Conservation (phyloP, 2,888 invertebrate species). For the Entomobrya multifasciata region DNA sequence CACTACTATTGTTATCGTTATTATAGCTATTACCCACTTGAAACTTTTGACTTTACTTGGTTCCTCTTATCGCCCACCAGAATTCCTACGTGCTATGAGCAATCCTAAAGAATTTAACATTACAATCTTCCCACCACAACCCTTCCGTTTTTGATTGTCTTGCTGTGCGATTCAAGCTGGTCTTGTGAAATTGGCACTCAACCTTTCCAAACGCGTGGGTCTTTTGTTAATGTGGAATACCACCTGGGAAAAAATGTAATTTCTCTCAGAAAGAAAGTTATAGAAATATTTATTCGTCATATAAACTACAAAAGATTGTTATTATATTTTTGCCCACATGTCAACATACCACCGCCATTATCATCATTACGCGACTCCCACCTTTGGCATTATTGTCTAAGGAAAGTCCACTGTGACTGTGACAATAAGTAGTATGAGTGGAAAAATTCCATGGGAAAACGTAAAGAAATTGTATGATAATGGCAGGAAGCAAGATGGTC, state of each 20-base stretch:
- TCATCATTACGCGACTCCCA: too few species aligned
- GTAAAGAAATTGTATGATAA: too few species aligned
- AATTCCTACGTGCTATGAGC: not conserved
- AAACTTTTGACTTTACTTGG: conserved; percentile 10
- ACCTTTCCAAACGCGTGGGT: too few species aligned
- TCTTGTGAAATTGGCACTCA: too few species aligned
- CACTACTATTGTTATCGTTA: conserved; percentile 52
- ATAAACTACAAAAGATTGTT: conserved; percentile 28
- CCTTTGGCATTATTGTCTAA: too few species aligned
- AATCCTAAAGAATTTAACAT: not conserved
- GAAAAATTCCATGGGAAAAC: too few species aligned
- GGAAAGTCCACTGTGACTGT: too few species aligned
- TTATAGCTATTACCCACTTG: conserved; percentile 42
- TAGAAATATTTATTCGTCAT: conserved; percentile 10
- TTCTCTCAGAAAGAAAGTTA: not conserved
- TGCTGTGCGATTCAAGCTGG: conserved; percentile 13
- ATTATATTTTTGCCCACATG: conserved; percentile 18
- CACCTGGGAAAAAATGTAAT: conserved; percentile 22
- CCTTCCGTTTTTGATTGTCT: not conserved
- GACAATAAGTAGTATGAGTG: too few species aligned
- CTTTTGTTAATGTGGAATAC: too few species aligned
- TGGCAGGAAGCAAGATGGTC: too few species aligned
- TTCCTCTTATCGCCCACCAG: too few species aligned
- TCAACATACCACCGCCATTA: not conserved
- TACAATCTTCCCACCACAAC: not conserved